phyloP scores from a whole-genome alignment of 2,888 invertebrate species.

The Harpalus rubripes region DNA sequence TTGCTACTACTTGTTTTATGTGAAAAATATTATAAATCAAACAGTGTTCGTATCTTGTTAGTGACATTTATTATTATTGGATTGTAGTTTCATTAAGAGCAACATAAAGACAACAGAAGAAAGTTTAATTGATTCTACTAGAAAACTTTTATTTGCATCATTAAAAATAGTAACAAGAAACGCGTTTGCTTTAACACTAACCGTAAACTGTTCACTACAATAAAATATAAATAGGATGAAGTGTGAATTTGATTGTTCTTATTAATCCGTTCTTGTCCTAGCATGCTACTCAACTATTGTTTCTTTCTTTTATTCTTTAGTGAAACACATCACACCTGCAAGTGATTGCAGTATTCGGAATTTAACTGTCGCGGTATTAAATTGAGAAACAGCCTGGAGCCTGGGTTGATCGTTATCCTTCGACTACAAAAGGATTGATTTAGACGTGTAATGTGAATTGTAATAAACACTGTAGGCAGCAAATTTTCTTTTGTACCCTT shows the following conservation, averaged over 20 bases:
- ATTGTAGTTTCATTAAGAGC: constrained; percentile 18
- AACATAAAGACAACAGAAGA: constrained; percentile 27
- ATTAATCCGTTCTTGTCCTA: background rate
- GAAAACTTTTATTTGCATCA: background rate
- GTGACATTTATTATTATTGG: constrained; percentile 34
- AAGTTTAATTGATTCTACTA: constrained; percentile 24
- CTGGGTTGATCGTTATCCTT: constrained; percentile 12
- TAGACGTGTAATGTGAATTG: constrained; percentile 7
- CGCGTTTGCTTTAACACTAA: background rate
- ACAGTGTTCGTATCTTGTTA: background rate
- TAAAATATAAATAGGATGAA: background rate
- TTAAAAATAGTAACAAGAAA: constrained; percentile 1
- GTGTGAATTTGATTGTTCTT: constrained; percentile 3
- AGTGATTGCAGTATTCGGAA: constrained; percentile 27
- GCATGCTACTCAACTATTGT: background rate
- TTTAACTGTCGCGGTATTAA: constrained; percentile 8
- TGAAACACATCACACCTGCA: constrained; percentile 3
- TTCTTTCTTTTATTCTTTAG: too few species aligned
- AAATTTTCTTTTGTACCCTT: background rate
- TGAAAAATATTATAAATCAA: constrained; percentile 15
- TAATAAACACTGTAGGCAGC: constrained; percentile 1
- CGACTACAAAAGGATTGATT: constrained; percentile 20
- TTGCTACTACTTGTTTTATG: background rate
- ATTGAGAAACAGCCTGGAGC: too few species aligned
- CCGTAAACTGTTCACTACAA: background rate